Percentiles rank a stretch among this genome's conserved stretches.
Conservation (phyloP, 2,797 vertebrate species). For the Acanthiza pusilla region DNA sequence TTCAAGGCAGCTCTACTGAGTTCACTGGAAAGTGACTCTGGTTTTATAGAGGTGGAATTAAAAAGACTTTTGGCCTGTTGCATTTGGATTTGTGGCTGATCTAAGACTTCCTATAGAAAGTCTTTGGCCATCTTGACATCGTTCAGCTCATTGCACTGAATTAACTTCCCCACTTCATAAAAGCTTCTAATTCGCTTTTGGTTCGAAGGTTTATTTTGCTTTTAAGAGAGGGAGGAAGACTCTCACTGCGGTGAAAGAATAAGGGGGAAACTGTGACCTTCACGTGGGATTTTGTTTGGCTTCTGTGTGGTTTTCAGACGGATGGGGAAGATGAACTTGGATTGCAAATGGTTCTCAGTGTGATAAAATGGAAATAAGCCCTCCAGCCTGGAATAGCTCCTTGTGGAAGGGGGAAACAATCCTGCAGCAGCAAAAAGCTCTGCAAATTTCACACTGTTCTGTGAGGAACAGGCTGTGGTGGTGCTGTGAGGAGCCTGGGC, state of each 20-base stretch:
- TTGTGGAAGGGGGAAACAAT: neutral
- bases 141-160: neutral
- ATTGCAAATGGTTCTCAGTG: neutral
- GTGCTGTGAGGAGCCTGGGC: fast-evolving
- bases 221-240: neutral
- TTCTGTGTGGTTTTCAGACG: neutral
- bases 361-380: neutral
- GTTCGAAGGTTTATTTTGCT: neutral
- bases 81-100: neutral
- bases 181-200: neutral
- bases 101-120: neutral
- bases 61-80: neutral
- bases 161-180: neutral
- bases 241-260: neutral
- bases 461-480: neutral
- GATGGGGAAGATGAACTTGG: neutral
- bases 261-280: neutral
- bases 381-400: neutral
- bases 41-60: neutral
- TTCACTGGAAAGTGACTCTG: neutral
- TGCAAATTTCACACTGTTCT: neutral
- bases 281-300: neutral
- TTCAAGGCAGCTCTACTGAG: neutral
- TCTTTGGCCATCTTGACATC: neutral
- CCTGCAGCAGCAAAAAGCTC: neutral